These are phyloP conservation scores for Aphaenogaster rudis DNA, from an alignment of 1,140 invertebrate species.

Conservation along the genomic window DNA sequence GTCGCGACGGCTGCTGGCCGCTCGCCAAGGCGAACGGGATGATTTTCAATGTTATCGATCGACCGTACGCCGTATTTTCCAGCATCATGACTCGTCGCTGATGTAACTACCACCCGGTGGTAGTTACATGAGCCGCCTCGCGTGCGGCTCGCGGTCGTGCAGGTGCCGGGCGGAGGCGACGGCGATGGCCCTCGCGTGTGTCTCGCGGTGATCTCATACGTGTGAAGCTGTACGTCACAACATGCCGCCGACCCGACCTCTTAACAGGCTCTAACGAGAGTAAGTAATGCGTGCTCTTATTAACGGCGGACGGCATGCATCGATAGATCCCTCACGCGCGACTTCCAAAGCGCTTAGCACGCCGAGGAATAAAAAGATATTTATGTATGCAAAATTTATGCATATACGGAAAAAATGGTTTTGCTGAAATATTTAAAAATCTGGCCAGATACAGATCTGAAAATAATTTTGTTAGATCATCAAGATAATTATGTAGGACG, in stretches of 20 bases:
- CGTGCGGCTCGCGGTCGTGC: neutral
- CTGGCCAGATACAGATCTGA: no score
- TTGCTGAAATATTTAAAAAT: no score
- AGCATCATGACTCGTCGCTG: conserved; percentile 69
- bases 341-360: neutral
- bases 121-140: neutral
- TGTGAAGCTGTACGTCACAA: conserved; percentile 30
- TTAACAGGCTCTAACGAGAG: conserved; percentile 78
- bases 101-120: conserved; percentile 59
- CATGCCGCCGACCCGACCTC: conserved; percentile 54
- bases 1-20: conserved; percentile 45
- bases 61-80: conserved; percentile 50
- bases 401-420: no score
- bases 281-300: conserved; percentile 69
- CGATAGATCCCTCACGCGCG: neutral
- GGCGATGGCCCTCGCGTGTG: conserved; percentile 1
- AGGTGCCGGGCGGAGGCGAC: neutral
- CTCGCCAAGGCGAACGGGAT: conserved; percentile 62
- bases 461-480: no score
- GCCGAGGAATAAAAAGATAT: neutral
- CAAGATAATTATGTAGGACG: no score
- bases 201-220: conserved; percentile 43
- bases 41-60: conserved; percentile 77
- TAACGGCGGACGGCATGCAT: neutral
- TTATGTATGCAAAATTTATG: neutral